Evolutionary conservation across 2,797 vertebrate genomes (phyloP).

Genomic region (Rhodeus uyekii): DNA sequence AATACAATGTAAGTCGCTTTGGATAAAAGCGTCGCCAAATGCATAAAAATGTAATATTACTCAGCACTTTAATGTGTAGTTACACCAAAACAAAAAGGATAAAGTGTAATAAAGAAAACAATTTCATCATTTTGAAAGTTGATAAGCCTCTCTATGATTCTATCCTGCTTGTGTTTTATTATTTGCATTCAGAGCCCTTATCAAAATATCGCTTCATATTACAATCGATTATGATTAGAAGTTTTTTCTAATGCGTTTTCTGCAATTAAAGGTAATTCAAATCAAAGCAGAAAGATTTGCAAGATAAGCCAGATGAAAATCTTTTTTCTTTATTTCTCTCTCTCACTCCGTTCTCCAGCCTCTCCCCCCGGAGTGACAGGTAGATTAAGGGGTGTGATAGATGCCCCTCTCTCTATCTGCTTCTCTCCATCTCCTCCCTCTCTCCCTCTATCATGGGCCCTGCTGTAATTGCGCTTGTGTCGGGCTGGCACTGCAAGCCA

Average conservation of each 20-base stretch:
- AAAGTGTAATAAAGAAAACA: background rate
- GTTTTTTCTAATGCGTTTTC: background rate
- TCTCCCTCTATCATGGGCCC: slow-evolving; percentile 78
- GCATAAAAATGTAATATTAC: background rate
- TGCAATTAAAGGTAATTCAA: background rate
- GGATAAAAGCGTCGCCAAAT: too few species aligned
- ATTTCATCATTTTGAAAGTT: background rate
- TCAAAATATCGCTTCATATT: background rate
- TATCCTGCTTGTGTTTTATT: background rate
- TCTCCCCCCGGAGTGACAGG: slow-evolving; percentile 73
- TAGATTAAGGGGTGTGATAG: slow-evolving; percentile 84
- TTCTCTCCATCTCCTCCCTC: slow-evolving; percentile 62
- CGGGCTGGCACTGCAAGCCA: slow-evolving; percentile 79
- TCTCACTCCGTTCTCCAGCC: slow-evolving; percentile 38
- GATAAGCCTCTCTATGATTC: background rate
- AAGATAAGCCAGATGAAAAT: slow-evolving; percentile 41
- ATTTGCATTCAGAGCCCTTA: background rate
- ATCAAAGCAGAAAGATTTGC: slow-evolving; percentile 23
- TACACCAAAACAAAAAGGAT: background rate
- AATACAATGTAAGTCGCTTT: too few species aligned
- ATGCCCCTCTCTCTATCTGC: slow-evolving; percentile 78
- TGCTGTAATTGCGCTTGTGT: slow-evolving; percentile 83
- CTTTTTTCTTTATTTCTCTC: slow-evolving; percentile 53
- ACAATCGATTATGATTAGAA: background rate
- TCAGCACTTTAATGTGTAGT: background rate